Evolutionary conservation across 1,140 invertebrate species (phyloP), one percentile per base, ranked within the genome.

Genomic region (Sipha flava): DNA sequence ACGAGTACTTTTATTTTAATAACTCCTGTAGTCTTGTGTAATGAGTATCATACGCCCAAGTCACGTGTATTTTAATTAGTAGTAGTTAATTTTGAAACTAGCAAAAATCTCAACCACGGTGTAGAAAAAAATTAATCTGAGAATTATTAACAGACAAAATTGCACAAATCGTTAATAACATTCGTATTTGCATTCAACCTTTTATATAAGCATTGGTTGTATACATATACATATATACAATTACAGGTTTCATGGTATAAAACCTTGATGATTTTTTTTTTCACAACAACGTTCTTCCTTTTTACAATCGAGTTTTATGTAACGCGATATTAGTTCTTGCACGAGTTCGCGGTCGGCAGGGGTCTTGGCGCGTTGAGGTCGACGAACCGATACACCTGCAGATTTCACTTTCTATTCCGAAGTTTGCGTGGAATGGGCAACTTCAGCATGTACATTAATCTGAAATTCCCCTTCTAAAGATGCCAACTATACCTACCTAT

Each of bases 331-430:
- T 34, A 52, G 72, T 77, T 59, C 73, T 77, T 43, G 52, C 73
- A 77, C 73, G 73, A 77, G 73, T 77, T 77, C 73, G 73, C 73
- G 73, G 73, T 77, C 73, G 52, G 52, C 73, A 77, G 73, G 73
- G 73, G 73, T 57, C 31, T 59, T 18, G 21, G 52, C 37, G 73
- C 26, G 47, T 26, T 57, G 52, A 57, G 73, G 73, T 77, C 73
- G 26, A 77, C 52, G 73, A 77, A 77, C 70, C 70, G 70, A 34
- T 37, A 75, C 70, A 75, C 49, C 73, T 77, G 73, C 73, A 77
- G 73, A 77, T 77, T 77, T 77, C 73, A 77, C 73, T 77, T 77
- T 77, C 73, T 77, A 77, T 77, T 77, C 21, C 23, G 73, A 77
- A 77, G 52, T 77, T 77, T 77, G 73, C 73, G 16, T 47, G 66